Evolutionary conservation across 2,888 invertebrate species (phyloP).

Genomic region (Aricia artaxerxes): DNA sequence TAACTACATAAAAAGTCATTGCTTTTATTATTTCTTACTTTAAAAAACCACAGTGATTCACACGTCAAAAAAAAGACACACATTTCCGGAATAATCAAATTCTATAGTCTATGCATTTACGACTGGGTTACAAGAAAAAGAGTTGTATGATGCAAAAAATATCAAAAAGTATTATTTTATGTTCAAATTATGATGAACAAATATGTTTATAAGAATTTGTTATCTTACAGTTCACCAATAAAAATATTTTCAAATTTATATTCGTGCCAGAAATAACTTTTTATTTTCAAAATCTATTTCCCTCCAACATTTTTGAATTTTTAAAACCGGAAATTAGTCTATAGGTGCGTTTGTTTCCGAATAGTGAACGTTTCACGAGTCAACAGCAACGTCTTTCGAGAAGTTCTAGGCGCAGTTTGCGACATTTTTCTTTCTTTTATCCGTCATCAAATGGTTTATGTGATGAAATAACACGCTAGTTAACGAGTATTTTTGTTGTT

Average conservation of each 20-base stretch:
- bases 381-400: slow-evolving; percentile 82
- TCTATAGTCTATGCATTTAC: slow-evolving; percentile 57
- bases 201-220: background rate
- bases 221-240: background rate
- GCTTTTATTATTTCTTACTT: slow-evolving; percentile 38
- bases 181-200: background rate
- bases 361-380: slow-evolving; percentile 82
- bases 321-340: slow-evolving; percentile 77
- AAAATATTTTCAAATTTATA: slow-evolving; percentile 14
- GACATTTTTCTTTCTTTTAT: slow-evolving; percentile 80
- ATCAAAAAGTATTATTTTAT: background rate
- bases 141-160: background rate
- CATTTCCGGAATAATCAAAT: slow-evolving; percentile 74
- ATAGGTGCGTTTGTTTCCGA: slow-evolving; percentile 81
- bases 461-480: slow-evolving; percentile 79
- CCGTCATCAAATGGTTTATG: slow-evolving; percentile 78
- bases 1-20: background rate
- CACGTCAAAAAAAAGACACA: slow-evolving; percentile 64
- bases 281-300: slow-evolving; percentile 47
- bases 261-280: slow-evolving; percentile 32
- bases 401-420: slow-evolving; percentile 79
- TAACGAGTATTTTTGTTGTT: slow-evolving; percentile 74
- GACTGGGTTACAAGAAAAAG: slow-evolving; percentile 49
- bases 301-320: slow-evolving; percentile 72
- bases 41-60: slow-evolving; percentile 69